A percentile compares a stretch with the other conserved stretches of the same genome.
These are phyloP conservation scores for Ianthella basta DNA, from an alignment of 37 sponge, comb jelly and placozoan genomes.

Conservation along the genomic window DNA sequence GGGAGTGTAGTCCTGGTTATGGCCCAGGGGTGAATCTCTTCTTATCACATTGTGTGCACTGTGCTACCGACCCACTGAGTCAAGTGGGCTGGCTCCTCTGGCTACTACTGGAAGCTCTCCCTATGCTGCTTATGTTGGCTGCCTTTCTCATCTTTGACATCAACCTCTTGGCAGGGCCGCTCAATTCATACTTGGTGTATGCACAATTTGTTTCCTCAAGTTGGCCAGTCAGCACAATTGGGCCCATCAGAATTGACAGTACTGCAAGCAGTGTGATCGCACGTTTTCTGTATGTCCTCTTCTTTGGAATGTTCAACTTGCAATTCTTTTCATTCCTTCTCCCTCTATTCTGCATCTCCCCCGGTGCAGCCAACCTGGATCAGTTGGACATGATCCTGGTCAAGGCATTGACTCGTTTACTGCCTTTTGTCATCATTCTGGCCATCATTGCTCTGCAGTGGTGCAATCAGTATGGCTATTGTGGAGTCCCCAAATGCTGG, in stretches of 20 bases:
- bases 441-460: background rate
- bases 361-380: background rate
- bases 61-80: conserved; percentile 23
- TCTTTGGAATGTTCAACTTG: conserved; percentile 13
- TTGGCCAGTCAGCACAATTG: background rate
- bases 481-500: too few relatives aligned
- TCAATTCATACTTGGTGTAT: conserved; percentile 16
- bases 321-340: conserved; percentile 17
- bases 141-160: conserved; percentile 7
- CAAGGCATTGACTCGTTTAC: background rate
- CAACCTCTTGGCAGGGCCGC: conserved; percentile 1
- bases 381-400: background rate
- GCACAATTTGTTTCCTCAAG: background rate
- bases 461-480: background rate
- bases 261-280: background rate
- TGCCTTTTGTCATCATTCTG: background rate
- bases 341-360: conserved; percentile 10
- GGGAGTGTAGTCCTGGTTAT: conserved; percentile 2
- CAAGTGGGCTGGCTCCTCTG: conserved; percentile 25
- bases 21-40: conserved; percentile 26
- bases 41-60: conserved; percentile 19
- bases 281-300: background rate
- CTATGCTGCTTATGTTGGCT: background rate
- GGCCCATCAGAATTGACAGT: background rate
- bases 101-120: conserved; percentile 10